Conservation (phyloP, 2,888 invertebrate genomes). For the Drosophila anceps region DNA sequence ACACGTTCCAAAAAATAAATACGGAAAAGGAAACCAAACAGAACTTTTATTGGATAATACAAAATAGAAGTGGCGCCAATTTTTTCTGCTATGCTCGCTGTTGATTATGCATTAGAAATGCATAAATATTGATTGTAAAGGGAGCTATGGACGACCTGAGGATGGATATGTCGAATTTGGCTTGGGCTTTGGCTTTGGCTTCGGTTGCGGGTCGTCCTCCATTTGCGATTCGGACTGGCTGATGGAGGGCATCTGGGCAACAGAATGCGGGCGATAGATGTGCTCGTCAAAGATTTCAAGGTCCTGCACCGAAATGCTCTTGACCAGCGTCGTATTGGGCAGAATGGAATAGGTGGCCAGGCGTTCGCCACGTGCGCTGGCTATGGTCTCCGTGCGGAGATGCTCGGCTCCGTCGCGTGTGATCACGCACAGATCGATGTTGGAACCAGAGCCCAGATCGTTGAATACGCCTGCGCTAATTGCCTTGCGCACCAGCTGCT, state of each 20-base stretch:
- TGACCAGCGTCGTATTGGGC: constrained; percentile 81
- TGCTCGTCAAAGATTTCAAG: constrained; percentile 78
- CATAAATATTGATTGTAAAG: too few relatives aligned
- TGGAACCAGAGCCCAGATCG: constrained; percentile 98
- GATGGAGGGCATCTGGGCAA: background rate
- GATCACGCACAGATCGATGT: constrained; percentile 97
- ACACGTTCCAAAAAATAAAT: background rate
- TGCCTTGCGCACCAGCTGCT: constrained; percentile 95
- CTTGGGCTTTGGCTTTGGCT: background rate
- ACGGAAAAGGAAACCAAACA: background rate
- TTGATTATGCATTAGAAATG: too few relatives aligned
- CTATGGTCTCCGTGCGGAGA: constrained; percentile 94
- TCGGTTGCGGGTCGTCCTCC: background rate
- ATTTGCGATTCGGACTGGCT: background rate
- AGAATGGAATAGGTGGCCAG: constrained; percentile 79
- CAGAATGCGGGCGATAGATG: constrained; percentile 22
- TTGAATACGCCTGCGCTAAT: constrained; percentile 99
- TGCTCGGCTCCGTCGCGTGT: constrained; percentile 92
- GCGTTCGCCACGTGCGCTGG: constrained; percentile 87
- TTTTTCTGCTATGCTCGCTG: background rate
- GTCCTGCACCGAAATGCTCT: constrained; percentile 71
- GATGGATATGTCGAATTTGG: background rate
- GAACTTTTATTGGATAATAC: background rate
- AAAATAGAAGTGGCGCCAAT: background rate
- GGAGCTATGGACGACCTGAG: background rate